Conservation (phyloP, 2,113 vertebrate genomes). For the Tragelaphus scriptus region DNA sequence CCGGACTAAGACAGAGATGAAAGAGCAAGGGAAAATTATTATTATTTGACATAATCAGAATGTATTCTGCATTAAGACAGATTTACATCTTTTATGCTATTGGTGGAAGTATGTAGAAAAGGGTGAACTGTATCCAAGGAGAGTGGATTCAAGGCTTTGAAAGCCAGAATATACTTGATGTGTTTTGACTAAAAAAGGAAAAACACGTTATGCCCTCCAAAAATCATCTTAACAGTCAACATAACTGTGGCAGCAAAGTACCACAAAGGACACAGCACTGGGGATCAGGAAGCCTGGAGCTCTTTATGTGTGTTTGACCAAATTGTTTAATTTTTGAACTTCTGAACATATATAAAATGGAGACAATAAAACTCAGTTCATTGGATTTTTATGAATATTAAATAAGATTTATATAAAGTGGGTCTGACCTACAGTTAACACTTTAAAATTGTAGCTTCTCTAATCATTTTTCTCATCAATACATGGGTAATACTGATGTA, state of each 20-base stretch:
- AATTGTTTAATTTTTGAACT: background rate
- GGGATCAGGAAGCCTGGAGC: background rate
- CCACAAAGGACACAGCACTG: background rate
- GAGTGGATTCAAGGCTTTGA: background rate
- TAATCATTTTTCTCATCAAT: background rate
- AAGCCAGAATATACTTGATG: background rate
- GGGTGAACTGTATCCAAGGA: background rate
- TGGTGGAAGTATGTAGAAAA: background rate
- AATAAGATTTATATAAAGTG: background rate
- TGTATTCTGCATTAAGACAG: background rate
- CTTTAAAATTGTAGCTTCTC: background rate
- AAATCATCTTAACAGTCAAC: background rate
- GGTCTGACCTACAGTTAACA: background rate
- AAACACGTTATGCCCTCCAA: slow-evolving; percentile 8
- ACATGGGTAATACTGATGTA: no score
- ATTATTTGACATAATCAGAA: slow-evolving; percentile 15
- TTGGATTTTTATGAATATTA: background rate
- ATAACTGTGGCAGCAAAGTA: background rate
- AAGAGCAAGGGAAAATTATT: background rate
- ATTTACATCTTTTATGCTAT: background rate
- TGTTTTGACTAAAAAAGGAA: slow-evolving; percentile 38
- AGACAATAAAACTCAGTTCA: background rate
- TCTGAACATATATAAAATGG: background rate
- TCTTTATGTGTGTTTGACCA: background rate
- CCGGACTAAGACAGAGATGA: background rate